These are phyloP conservation scores for Entomobrya proxima DNA, from an alignment of 2,888 invertebrate species.

Conservation along the genomic window DNA sequence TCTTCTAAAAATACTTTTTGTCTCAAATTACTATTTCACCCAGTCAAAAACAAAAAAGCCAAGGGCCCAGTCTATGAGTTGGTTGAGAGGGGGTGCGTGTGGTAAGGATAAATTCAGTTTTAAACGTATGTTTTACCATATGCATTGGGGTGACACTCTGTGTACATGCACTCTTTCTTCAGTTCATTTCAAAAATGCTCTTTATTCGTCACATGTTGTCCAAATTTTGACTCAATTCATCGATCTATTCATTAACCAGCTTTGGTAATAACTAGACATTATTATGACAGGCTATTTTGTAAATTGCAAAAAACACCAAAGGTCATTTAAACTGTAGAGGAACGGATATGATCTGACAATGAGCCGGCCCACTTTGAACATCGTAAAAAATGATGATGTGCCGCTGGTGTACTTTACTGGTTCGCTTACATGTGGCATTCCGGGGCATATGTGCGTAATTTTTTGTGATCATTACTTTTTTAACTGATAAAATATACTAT, in stretches of 20 bases:
- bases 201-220: slow-evolving; percentile 63
- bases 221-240: slow-evolving; percentile 57
- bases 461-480: slow-evolving; percentile 18
- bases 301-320: slow-evolving; percentile 56
- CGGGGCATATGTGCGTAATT: slow-evolving; percentile 31
- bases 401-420: neutral
- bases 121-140: neutral
- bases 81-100: slow-evolving; percentile 20
- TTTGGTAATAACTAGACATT: slow-evolving; percentile 36
- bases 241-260: slow-evolving; percentile 51
- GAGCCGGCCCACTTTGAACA: slow-evolving; percentile 52
- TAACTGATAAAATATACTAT: neutral
- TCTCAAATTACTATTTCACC: slow-evolving; percentile 59
- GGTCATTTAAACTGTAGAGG: slow-evolving; percentile 55
- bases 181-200: slow-evolving; percentile 55
- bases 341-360: slow-evolving; percentile 64
- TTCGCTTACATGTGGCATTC: slow-evolving; percentile 1
- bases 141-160: slow-evolving; percentile 35
- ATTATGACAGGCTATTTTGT: slow-evolving; percentile 57
- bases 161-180: slow-evolving; percentile 39
- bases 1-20: slow-evolving; percentile 53
- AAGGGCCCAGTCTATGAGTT: neutral
- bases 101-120: neutral
- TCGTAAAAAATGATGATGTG: slow-evolving; percentile 36
- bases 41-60: slow-evolving; percentile 32